Evolutionary conservation across 1,140 invertebrate genomes (phyloP), one percentile per base, ranked within the genome.

Genomic region (Hypsibius dujardini): DNA sequence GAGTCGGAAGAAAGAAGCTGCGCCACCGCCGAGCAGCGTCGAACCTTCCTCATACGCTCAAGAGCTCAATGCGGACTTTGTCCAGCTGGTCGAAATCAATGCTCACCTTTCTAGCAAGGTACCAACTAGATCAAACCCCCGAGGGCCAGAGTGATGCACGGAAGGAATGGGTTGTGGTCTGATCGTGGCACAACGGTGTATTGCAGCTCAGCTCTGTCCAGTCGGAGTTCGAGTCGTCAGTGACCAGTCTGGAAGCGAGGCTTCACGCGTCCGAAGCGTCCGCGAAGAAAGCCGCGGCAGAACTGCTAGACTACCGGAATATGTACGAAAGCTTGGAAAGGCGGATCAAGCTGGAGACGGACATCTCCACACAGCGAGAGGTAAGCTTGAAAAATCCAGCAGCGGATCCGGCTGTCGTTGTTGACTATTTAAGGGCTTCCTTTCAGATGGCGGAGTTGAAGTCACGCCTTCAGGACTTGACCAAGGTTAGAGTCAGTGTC

Each of bases 61-160:
- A 42, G 62, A 67, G 12, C 62, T 67, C 12, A 12, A 67, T 67
- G 62, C 12, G 3, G 62, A 67, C 42, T 67, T 67, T 67, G 62
- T 67, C 3, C 62, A 67, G 62, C 45, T 67, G 62, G 62, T 67
- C 3, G 42, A 12, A 42, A 67, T 67, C 7, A 67, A 67, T 42
- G 62, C 62, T 12, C 62, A 42, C 42, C 42, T 67, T 12, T 67
- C 62, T 3, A 12, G 42, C 12, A 42, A 67, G 62, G 62, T 67
- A 15, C 12, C 12, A 15, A 7, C n/a, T n/a, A 56, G 7, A n/a
- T 56, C n/a, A 56, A 7, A n/a, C 50, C 7, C 7, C 7, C 50
- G 7, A n/a, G 50, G 7, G 50, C 50, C 7, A n/a, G 7, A 7
- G n/a, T 56, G n/a, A n/a, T n/a, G 50, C 50, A 12, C 7, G 7